Conservation (phyloP, 2,888 invertebrate species). For the Lampropteryx suffumata region DNA sequence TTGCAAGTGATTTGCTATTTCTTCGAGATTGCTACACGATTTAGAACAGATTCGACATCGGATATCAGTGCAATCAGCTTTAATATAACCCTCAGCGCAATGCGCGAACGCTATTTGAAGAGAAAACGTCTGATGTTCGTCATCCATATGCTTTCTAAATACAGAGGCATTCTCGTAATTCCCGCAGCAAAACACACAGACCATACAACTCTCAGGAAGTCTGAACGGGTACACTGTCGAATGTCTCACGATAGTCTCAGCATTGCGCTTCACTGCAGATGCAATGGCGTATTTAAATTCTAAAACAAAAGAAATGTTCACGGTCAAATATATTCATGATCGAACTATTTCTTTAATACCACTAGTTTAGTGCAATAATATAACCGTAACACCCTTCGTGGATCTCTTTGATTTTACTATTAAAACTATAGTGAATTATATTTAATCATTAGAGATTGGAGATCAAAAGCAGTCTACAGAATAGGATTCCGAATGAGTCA, state of each 20-base stretch:
- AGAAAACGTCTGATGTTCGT: slow-evolving; percentile 62
- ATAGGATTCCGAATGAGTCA: no score
- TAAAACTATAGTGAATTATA: no score
- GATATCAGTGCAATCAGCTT: slow-evolving; percentile 66
- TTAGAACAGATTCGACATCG: slow-evolving; percentile 61
- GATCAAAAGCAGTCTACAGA: no score
- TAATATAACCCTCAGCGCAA: slow-evolving; percentile 63
- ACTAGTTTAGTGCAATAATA: no score
- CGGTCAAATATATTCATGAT: slow-evolving; percentile 44
- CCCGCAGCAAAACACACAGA: slow-evolving; percentile 74
- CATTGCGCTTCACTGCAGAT: slow-evolving; percentile 68
- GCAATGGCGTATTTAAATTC: slow-evolving; percentile 62
- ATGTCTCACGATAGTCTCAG: slow-evolving; percentile 70
- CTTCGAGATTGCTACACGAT: slow-evolving; percentile 48
- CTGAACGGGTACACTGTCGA: slow-evolving; percentile 76
- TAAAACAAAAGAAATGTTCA: slow-evolving; percentile 78
- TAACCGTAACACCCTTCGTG: no score
- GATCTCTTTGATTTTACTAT: no score
- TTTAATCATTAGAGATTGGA: no score
- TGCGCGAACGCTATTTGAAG: slow-evolving; percentile 62
- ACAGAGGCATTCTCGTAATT: slow-evolving; percentile 55
- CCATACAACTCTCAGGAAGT: slow-evolving; percentile 66
- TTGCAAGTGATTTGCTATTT: slow-evolving; percentile 58
- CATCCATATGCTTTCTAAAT: slow-evolving; percentile 66
- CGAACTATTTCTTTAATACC: no score